phyloP scores from a whole-genome alignment of 2,113 vertebrate species.

The Corythoichthys haematopterus region DNA sequence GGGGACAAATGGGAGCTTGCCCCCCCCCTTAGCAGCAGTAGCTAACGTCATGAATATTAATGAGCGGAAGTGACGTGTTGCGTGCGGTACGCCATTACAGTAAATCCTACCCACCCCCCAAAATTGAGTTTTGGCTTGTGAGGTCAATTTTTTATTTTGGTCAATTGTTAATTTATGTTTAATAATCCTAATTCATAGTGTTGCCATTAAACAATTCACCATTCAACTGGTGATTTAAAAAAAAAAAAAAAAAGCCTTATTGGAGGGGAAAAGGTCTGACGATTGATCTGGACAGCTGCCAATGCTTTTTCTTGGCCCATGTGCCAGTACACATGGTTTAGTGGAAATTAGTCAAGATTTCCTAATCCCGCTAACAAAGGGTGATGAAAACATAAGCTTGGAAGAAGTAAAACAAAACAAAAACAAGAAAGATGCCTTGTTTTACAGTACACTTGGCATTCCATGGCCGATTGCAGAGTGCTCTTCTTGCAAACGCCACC shows the following conservation, averaged over 20 bases:
- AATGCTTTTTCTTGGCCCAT: background rate
- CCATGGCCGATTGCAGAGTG: constrained; percentile 5
- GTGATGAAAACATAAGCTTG: background rate
- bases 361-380: background rate
- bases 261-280: background rate
- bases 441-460: constrained; percentile 11
- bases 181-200: background rate
- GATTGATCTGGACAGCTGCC: background rate
- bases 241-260: background rate
- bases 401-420: background rate
- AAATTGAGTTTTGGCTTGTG: too few species aligned
- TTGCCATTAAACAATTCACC: background rate
- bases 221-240: background rate
- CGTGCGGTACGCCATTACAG: too few species aligned
- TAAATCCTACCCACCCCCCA: too few species aligned
- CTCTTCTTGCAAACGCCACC: constrained; percentile 21
- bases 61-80: too few species aligned
- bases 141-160: too few species aligned
- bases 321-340: background rate
- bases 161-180: too few species aligned
- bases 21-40: too few species aligned
- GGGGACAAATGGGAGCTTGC: too few species aligned
- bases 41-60: too few species aligned
- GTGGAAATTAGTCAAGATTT: background rate
- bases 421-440: background rate